Evolutionary conservation across 2,797 vertebrate species (phyloP).

Genomic region (Pipistrellus nathusii): DNA sequence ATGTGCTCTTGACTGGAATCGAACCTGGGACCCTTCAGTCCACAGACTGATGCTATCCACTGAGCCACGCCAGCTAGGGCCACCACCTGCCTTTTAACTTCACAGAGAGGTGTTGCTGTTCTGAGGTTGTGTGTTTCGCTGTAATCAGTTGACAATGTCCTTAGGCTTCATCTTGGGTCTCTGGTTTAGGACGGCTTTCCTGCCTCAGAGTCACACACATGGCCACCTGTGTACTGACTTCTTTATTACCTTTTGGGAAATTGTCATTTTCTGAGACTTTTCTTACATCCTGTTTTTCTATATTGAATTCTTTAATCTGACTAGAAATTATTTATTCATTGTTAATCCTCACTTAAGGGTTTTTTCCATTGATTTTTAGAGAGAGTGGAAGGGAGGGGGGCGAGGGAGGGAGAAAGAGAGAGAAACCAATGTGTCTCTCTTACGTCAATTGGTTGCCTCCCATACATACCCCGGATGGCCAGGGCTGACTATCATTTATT

Average conservation of each 20-base stretch:
- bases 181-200: background rate
- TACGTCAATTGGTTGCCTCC: background rate
- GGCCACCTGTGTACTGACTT: background rate
- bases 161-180: background rate
- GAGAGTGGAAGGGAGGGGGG: background rate
- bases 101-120: background rate
- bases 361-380: background rate
- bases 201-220: background rate
- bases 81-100: background rate
- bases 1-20: background rate
- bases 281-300: background rate
- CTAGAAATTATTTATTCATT: background rate
- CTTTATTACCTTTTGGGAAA: background rate
- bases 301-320: background rate
- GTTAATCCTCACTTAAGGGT: background rate
- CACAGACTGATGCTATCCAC: background rate
- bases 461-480: background rate
- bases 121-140: background rate
- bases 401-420: background rate
- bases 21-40: background rate
- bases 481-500: background rate
- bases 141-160: background rate
- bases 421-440: background rate
- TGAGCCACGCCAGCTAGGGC: background rate
- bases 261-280: background rate